Base-by-base conservation (phyloP, 2,888 invertebrate species). In the Orgyia antiqua region DNA sequence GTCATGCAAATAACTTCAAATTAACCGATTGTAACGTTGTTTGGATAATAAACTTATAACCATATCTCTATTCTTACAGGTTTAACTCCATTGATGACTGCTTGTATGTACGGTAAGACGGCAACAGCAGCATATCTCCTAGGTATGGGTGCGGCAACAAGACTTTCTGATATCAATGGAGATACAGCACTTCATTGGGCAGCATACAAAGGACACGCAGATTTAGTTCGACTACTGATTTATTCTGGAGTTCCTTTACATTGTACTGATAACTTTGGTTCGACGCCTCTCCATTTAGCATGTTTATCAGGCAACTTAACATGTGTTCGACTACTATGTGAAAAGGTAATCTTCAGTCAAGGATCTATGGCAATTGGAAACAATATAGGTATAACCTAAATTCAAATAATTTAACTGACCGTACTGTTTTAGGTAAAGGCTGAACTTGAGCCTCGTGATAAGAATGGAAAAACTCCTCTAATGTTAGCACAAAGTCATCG, bases 101-200 rank as follows among this genome's bases (percentile, higher is more conserved):
- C 96, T 0, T 95, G 95, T 51, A 97, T 97, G 94, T 96, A 97
- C 64, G 96, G 96, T 5, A 90, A 95, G 59, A 94, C 95, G 2
- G 95, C 95, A 6, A 93, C 96, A 0, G 96, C 96, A 0, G 96
- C 96, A 0, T 97, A 94, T 70, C 84, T 97, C 0, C 88, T 97
- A 29, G 96, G 96, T 13, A 95, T 94, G 91, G 96, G 95, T 2
- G 96, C 96, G 0, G 88, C 93, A 1, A 93, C 95, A 45, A 92
- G 95, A 58, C 86, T 95, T 26, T 93, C 94, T 1, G 97, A 97
- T 58, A 95, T 95, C 49, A 97, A 97, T 63, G 97, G 97, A 0
- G 97, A 97, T 60, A 95, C 95, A 0, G 96, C 97, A 0, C 79
- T 97, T 15, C 97, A 97, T 62, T 97, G 97, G 97, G 96, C 96